A percentile compares a stretch with the other conserved stretches of the same genome.
phyloP scores from a whole-genome alignment of 2,113 vertebrate species.

The Tyto alba region DNA sequence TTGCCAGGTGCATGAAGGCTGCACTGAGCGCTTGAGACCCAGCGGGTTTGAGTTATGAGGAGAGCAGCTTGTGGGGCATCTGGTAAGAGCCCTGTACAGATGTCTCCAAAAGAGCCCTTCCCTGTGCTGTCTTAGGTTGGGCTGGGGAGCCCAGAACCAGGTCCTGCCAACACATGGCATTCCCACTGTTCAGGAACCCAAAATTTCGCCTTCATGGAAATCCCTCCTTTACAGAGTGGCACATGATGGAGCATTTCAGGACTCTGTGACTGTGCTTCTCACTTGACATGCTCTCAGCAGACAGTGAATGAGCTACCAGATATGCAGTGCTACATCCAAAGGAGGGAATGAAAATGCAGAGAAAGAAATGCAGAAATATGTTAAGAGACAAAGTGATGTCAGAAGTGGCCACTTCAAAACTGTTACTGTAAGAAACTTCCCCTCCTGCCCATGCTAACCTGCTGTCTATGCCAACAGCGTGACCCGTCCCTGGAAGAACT shows the following conservation, averaged over 20 bases:
- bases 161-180: fast-evolving
- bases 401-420: not conserved
- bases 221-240: not conserved
- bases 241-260: not conserved
- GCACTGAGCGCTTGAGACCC: not conserved
- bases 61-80: not conserved
- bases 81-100: not conserved
- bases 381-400: not conserved
- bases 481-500: not conserved
- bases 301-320: not conserved
- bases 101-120: not conserved
- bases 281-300: not conserved
- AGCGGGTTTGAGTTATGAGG: not conserved
- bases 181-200: not conserved
- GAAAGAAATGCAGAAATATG: not conserved
- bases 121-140: not conserved
- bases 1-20: fast-evolving
- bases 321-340: too few relatives aligned
- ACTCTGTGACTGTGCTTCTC: not conserved
- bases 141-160: not conserved
- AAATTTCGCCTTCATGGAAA: not conserved
- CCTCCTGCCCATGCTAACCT: not conserved
- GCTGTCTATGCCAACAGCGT: not conserved
- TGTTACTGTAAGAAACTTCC: not conserved
- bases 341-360: not conserved